phyloP scores from a whole-genome alignment of 2,888 invertebrate species.

The Apomyelois bistriatella region DNA sequence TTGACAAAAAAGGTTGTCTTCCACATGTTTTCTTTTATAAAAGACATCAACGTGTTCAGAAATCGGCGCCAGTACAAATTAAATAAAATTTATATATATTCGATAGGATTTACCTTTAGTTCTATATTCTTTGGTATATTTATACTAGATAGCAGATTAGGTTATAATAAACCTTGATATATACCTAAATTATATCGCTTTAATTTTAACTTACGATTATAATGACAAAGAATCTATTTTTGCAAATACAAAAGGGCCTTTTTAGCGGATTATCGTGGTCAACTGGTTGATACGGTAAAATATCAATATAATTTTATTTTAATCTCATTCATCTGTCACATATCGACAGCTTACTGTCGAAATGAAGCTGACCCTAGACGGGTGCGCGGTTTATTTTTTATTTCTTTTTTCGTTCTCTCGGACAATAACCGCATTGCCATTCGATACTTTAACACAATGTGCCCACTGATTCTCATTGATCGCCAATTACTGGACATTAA shows the following conservation, averaged over 20 bases:
- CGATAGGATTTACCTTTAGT: too few species aligned
- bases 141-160: too few species aligned
- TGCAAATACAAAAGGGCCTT: neutral
- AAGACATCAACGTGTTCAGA: neutral
- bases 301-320: conserved; percentile 16
- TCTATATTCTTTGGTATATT: too few species aligned
- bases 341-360: conserved; percentile 59
- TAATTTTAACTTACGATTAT: too few species aligned
- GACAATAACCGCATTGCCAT: conserved; percentile 58
- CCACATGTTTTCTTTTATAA: neutral
- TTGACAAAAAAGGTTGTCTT: too few species aligned
- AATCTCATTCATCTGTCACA: conserved; percentile 47
- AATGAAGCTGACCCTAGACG: conserved; percentile 54
- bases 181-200: too few species aligned
- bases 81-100: too few species aligned
- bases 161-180: too few species aligned
- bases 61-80: too few species aligned
- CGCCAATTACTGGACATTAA: conserved; percentile 81
- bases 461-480: conserved; percentile 80
- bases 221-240: too few species aligned
- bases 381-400: conserved; percentile 58
- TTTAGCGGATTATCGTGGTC: conserved; percentile 3
- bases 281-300: neutral
- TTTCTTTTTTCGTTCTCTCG: conserved; percentile 52
- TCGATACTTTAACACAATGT: conserved; percentile 73